phyloP scores from a whole-genome alignment of 2,888 invertebrate genomes.

The Stramonita haemastoma region DNA sequence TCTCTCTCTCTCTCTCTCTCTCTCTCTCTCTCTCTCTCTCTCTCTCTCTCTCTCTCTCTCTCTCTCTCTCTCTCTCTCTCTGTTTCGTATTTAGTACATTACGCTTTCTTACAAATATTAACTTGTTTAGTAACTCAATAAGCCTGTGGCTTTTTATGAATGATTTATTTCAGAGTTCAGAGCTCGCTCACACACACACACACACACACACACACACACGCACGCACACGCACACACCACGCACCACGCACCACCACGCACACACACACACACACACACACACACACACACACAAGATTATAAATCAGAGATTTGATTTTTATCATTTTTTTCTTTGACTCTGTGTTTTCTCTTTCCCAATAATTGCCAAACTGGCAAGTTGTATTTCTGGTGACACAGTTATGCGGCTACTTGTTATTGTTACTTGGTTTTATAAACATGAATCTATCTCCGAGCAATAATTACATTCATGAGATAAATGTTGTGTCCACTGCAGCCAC shows the following conservation, averaged over 20 bases:
- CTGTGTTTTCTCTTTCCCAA: too few species aligned
- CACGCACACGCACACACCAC: too few species aligned
- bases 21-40: conserved; percentile 14
- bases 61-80: not conserved
- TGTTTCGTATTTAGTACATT: not conserved
- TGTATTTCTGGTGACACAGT: too few species aligned
- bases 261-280: not conserved
- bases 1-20: not conserved
- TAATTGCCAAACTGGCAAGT: too few species aligned
- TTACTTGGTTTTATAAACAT: too few species aligned
- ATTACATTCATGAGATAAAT: too few species aligned
- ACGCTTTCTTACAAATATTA: not conserved
- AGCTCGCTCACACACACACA: not conserved
- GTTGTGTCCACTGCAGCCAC: too few species aligned
- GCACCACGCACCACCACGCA: too few species aligned
- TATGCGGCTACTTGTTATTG: too few species aligned
- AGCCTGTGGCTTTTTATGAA: not conserved
- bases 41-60: not conserved
- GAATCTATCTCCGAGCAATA: too few species aligned
- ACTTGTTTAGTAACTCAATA: not conserved
- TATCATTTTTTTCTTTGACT: too few species aligned
- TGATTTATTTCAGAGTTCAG: not conserved
- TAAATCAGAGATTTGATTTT: too few species aligned
- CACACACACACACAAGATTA: not conserved
- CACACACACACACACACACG: not conserved